Evolutionary conservation across 53 echinoderm and acorn worm species (phyloP).

Genomic region (Echinarachnius parma): DNA sequence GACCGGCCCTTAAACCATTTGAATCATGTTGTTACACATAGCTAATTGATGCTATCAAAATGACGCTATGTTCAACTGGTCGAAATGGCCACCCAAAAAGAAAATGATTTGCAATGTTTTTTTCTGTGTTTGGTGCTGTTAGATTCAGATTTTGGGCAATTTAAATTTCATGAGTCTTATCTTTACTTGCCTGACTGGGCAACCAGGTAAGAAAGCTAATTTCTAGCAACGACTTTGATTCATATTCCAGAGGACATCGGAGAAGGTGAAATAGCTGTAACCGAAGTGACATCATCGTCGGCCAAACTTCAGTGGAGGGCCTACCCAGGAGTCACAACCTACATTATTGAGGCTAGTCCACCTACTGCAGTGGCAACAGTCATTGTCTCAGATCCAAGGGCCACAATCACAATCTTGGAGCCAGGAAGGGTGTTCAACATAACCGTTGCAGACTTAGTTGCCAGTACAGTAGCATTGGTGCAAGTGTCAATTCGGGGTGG

Average conservation of each 20-base stretch:
- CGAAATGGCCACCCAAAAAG: no score
- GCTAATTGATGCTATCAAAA: no score
- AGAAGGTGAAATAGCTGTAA: not conserved
- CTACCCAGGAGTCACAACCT: not conserved
- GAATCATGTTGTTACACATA: no score
- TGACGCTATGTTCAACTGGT: no score
- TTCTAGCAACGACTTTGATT: no score
- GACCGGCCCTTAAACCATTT: no score
- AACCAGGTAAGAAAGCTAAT: no score
- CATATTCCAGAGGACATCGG: slow-evolving; percentile 7
- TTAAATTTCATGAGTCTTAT: no score
- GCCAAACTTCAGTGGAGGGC: not conserved
- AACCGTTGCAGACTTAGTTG: not conserved
- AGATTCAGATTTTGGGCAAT: no score
- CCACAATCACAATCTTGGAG: not conserved
- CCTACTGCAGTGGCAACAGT: not conserved
- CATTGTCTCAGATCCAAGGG: not conserved
- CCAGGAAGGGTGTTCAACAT: not conserved
- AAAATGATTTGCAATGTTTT: no score
- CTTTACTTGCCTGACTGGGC: no score
- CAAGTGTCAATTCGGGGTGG: not conserved
- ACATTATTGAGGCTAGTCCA: not conserved
- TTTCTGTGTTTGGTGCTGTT: no score
- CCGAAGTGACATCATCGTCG: not conserved
- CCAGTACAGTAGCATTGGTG: not conserved